These are phyloP conservation scores for Fringilla coelebs DNA, from an alignment of 2,797 vertebrate genomes.

Conservation along the genomic window DNA sequence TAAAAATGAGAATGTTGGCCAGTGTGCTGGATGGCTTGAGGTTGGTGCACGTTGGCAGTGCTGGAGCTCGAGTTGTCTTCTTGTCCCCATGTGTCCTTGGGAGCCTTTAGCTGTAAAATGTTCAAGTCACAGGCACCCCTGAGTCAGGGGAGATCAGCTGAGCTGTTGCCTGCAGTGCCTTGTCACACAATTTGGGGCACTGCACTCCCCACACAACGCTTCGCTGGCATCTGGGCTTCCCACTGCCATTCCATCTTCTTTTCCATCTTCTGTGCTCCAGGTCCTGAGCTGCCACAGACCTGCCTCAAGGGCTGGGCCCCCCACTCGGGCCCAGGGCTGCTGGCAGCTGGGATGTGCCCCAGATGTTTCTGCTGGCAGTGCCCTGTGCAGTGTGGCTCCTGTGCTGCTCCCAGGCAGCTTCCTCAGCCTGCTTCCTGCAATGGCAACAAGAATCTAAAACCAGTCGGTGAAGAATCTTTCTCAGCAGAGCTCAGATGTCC, in stretches of 20 bases:
- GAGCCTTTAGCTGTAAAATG: not conserved
- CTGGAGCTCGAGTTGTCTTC: not conserved
- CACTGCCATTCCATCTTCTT: not conserved
- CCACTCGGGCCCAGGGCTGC: fast-evolving
- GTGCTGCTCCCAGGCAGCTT: not conserved
- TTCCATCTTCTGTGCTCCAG: not conserved
- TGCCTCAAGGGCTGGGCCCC: not conserved
- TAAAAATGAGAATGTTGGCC: not conserved
- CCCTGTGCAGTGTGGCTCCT: not conserved
- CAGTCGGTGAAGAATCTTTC: not conserved
- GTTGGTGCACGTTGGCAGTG: fast-evolving
- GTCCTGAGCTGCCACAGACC: not conserved
- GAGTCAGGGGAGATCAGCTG: fast-evolving
- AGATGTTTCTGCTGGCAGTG: not conserved
- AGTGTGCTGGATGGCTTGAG: not conserved
- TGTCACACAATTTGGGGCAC: not conserved
- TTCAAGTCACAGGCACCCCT: not conserved
- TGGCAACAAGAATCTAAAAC: not conserved
- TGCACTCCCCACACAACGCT: not conserved
- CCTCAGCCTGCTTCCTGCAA: not conserved
- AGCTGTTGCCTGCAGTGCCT: not conserved
- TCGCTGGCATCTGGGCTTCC: not conserved
- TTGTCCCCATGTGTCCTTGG: not conserved
- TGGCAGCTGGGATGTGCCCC: not conserved
- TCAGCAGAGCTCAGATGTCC: not conserved